These are phyloP conservation scores for Papilio protenor DNA, from an alignment of 2,888 invertebrate species.

Conservation along the genomic window DNA sequence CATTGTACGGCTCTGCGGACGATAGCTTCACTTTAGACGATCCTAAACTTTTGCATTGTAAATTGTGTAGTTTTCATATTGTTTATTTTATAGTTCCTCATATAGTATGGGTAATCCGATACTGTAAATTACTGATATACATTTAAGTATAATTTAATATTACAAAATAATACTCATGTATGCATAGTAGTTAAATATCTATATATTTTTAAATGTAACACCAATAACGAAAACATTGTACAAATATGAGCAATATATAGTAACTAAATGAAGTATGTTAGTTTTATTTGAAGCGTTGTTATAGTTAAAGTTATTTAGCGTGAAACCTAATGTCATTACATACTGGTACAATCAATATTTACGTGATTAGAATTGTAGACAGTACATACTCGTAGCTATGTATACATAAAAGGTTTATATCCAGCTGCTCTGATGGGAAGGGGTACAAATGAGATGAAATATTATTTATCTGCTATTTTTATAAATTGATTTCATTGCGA, in stretches of 20 bases:
- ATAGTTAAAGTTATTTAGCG: slow-evolving; percentile 74
- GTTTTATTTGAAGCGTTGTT: slow-evolving; percentile 76
- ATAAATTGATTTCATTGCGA: slow-evolving; percentile 63
- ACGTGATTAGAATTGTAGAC: slow-evolving; percentile 43
- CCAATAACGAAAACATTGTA: slow-evolving; percentile 84
- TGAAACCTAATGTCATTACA: slow-evolving; percentile 57
- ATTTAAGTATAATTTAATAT: slow-evolving; percentile 63
- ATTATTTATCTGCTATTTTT: slow-evolving; percentile 72
- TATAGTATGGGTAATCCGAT: slow-evolving; percentile 67
- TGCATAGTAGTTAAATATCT: slow-evolving; percentile 67
- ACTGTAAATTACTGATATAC: slow-evolving; percentile 67
- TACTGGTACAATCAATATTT: slow-evolving; percentile 37
- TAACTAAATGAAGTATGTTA: slow-evolving; percentile 74
- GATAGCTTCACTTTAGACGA: slow-evolving; percentile 40
- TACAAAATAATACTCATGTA: slow-evolving; percentile 65
- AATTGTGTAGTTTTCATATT: slow-evolving; percentile 56
- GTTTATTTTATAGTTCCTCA: slow-evolving; percentile 72
- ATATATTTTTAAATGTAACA: slow-evolving; percentile 81
- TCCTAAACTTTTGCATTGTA: slow-evolving; percentile 35
- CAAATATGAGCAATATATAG: slow-evolving; percentile 84
- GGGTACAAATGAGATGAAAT: slow-evolving; percentile 75
- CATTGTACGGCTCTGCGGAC: slow-evolving; percentile 32
- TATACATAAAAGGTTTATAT: slow-evolving; percentile 57
- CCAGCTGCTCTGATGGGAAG: slow-evolving; percentile 81
- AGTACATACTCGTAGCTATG: slow-evolving; percentile 46